These are phyloP conservation scores for Phragmatobia fuliginosa DNA, from an alignment of 2,888 invertebrate genomes.

Conservation along the genomic window DNA sequence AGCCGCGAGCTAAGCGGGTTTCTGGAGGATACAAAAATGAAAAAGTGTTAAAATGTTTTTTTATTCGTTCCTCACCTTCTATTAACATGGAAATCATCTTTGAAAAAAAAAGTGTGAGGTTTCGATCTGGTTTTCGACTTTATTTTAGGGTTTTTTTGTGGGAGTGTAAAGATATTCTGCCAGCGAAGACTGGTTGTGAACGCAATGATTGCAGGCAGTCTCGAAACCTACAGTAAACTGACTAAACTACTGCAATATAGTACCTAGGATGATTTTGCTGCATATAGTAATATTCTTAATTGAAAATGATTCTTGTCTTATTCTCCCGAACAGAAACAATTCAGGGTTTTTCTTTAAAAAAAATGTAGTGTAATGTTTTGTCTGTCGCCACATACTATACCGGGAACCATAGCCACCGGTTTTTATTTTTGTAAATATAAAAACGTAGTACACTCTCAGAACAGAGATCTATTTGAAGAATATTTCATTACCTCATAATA, in stretches of 20 bases:
- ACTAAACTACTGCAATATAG: not conserved
- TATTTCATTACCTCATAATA: slow-evolving; percentile 11
- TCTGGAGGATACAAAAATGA: slow-evolving; percentile 62
- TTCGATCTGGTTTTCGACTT: slow-evolving; percentile 32
- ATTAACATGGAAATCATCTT: slow-evolving; percentile 47
- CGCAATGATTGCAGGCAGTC: not conserved
- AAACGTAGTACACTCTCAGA: not conserved
- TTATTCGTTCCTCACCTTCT: not conserved
- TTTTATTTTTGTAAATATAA: not conserved
- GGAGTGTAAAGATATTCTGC: not conserved
- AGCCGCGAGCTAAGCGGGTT: slow-evolving; percentile 62
- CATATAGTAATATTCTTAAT: not conserved
- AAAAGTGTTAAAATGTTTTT: slow-evolving; percentile 61
- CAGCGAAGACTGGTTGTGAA: not conserved
- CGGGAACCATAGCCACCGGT: not conserved
- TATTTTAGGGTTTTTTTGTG: slow-evolving; percentile 21
- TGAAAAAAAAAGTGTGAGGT: slow-evolving; percentile 43
- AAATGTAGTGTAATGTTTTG: too few species aligned
- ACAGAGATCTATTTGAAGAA: not conserved
- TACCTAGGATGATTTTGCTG: not conserved
- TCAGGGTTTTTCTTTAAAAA: not conserved
- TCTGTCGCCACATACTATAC: not conserved
- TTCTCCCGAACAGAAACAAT: not conserved
- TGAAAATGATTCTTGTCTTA: not conserved
- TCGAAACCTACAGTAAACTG: not conserved